Conservation (phyloP, 1,140 invertebrate genomes). For the Danaus plexippus region DNA sequence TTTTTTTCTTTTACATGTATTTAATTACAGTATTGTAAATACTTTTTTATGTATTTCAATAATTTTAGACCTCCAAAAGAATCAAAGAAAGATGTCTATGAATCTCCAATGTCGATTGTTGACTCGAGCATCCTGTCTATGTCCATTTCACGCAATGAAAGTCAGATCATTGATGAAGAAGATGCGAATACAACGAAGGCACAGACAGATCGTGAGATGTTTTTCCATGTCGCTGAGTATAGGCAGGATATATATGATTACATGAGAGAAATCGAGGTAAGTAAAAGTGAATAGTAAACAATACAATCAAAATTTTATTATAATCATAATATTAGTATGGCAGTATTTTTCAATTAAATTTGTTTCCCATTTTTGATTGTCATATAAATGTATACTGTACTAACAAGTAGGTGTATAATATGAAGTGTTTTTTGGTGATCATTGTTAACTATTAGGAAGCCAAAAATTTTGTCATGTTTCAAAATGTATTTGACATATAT, state of each 20-base stretch:
- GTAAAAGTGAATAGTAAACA: conserved; percentile 3
- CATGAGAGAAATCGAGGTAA: conserved; percentile 83
- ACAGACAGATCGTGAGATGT: conserved; percentile 64
- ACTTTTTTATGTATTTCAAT: conserved; percentile 1
- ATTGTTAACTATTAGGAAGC: no score
- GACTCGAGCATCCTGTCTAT: conserved; percentile 60
- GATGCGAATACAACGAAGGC: conserved; percentile 59
- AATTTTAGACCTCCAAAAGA: conserved; percentile 39
- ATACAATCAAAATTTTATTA: background rate
- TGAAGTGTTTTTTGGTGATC: no score
- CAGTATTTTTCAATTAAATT: background rate
- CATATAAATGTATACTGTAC: background rate
- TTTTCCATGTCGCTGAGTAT: conserved; percentile 83
- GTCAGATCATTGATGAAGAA: conserved; percentile 44
- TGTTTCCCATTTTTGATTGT: background rate
- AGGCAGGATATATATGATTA: conserved; percentile 88
- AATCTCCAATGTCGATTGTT: conserved; percentile 64
- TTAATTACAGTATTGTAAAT: no score
- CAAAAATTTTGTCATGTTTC: no score
- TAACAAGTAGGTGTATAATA: background rate
- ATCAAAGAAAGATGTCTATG: conserved; percentile 58
- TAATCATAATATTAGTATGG: background rate
- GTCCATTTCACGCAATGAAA: conserved; percentile 60
- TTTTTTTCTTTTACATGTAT: no score
- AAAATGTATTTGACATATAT: no score